A percentile compares a stretch with the other conserved stretches of the same genome.
Evolutionary conservation across 2,113 vertebrate species (phyloP).

Genomic region (Carollia perspicillata): DNA sequence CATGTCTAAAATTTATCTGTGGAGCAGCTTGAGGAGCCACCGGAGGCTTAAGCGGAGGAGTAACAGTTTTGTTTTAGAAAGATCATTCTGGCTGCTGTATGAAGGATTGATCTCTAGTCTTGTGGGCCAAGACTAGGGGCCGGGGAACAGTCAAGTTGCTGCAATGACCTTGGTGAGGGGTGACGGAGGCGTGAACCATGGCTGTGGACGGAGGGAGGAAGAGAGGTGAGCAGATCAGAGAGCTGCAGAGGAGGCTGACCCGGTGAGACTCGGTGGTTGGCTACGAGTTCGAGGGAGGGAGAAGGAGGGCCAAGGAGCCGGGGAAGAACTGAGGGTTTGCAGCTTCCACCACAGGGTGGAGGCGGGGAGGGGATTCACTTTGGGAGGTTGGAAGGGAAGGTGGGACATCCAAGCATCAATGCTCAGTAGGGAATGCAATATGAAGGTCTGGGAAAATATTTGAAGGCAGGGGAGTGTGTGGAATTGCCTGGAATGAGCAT

Average conservation of each 20-base stretch:
- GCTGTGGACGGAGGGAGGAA: neutral
- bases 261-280: neutral
- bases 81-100: neutral
- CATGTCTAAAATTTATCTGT: neutral
- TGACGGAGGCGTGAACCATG: neutral
- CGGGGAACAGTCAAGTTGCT: neutral
- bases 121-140: neutral
- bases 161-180: neutral
- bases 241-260: neutral
- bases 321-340: neutral
- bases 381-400: neutral
- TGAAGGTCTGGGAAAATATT: neutral
- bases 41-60: neutral
- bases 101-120: neutral
- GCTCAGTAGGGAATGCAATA: neutral
- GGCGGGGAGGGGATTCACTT: neutral
- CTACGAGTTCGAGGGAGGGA: neutral
- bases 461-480: neutral
- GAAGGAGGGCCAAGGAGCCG: neutral
- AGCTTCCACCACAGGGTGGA: neutral
- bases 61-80: neutral
- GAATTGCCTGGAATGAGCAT: neutral
- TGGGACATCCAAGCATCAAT: neutral
- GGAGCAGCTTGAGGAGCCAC: neutral
- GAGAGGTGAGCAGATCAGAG: neutral